A percentile compares a stretch with the other conserved stretches of the same genome.
Conservation (phyloP, 1,140 invertebrate species). For the Bombus confusus region DNA sequence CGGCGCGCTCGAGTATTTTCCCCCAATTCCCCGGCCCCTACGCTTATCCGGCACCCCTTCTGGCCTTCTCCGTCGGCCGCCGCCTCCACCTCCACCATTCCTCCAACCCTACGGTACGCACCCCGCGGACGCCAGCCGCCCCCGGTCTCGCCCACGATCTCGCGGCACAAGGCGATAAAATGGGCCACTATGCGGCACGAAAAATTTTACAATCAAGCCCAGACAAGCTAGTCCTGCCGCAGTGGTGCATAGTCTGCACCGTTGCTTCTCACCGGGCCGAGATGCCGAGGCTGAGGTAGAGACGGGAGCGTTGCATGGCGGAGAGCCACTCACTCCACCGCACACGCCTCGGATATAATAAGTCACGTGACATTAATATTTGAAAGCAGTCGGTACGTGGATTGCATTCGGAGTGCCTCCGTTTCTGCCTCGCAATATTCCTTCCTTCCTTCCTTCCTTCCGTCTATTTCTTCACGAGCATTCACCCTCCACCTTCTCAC, state of each 20-base stretch:
- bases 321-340: constrained; percentile 76
- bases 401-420: constrained; percentile 80
- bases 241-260: constrained; percentile 60
- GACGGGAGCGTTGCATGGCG: constrained; percentile 61
- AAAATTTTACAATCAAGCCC: constrained; percentile 79
- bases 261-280: constrained; percentile 55
- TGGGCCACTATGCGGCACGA: constrained; percentile 73
- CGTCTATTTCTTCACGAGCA: constrained; percentile 65
- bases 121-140: background rate
- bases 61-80: constrained; percentile 46
- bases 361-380: constrained; percentile 84
- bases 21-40: constrained; percentile 67
- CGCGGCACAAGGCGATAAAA: constrained; percentile 74
- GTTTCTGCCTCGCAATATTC: constrained; percentile 73
- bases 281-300: background rate
- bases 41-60: constrained; percentile 61
- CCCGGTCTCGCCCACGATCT: constrained; percentile 18
- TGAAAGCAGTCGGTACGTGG: constrained; percentile 82
- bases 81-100: constrained; percentile 16
- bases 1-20: constrained; percentile 71
- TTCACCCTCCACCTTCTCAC: constrained; percentile 13
- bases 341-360: constrained; percentile 81
- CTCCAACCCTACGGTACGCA: background rate
- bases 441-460: constrained; percentile 67
- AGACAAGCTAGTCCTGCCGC: constrained; percentile 70